These are phyloP conservation scores for Palythoa heliodiscus DNA, from an alignment of 92 coral and sea anemone genomes.

Conservation along the genomic window DNA sequence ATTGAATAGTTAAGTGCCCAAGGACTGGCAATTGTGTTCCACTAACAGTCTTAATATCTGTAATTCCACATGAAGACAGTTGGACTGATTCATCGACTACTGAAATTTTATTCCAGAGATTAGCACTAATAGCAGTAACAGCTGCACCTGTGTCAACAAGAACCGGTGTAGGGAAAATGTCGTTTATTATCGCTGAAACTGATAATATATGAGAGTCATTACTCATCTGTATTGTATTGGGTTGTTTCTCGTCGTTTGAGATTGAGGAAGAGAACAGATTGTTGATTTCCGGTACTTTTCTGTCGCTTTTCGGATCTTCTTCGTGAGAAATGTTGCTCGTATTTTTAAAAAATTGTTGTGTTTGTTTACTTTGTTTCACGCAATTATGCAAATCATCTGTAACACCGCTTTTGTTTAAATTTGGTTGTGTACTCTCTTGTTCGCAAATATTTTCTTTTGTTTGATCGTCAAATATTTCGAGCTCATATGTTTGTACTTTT, in stretches of 20 bases:
- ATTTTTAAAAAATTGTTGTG: not conserved
- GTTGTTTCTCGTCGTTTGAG: not conserved
- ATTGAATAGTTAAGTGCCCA: constrained; percentile 6
- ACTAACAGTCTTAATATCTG: constrained; percentile 39
- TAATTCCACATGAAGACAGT: not conserved
- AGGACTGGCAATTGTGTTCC: constrained; percentile 30
- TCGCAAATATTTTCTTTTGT: not conserved
- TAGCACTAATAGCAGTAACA: constrained; percentile 18
- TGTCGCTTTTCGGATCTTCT: not conserved
- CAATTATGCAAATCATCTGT: not conserved
- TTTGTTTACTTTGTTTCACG: not conserved
- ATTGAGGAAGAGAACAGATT: not conserved
- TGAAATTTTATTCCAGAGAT: not conserved
- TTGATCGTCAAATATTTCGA: not conserved
- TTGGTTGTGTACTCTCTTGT: not conserved
- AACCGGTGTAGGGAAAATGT: not conserved
- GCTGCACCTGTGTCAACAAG: constrained; percentile 50
- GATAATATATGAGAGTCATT: not conserved
- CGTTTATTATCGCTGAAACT: constrained; percentile 24
- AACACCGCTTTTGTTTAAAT: not conserved
- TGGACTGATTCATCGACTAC: not conserved
- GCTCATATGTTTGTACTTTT: not conserved
- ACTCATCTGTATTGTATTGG: not conserved
- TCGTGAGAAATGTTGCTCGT: not conserved
- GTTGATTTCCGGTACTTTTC: not conserved